Base-by-base conservation (phyloP, 2,113 vertebrate genomes). In the Gobio gobio region DNA sequence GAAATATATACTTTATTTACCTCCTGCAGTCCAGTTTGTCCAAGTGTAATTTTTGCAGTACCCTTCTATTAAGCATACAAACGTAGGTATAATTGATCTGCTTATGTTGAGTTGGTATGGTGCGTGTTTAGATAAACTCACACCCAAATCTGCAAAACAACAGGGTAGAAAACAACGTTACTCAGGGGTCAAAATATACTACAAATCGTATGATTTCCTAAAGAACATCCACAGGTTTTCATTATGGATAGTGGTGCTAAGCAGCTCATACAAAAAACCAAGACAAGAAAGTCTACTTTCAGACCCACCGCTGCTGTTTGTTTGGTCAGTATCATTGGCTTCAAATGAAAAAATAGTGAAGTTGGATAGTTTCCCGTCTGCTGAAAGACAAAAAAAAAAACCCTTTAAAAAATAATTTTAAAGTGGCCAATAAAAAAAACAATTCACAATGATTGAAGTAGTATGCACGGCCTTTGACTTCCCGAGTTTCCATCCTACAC, bases 61-160 rank as follows among this genome's bases (percentile, higher is more conserved):
- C 10, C 73, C 63, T 0, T n/a, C 18, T 24, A 85, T 5, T 9
- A 87, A n/a, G 24, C 70, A 85, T 26, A 85, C 16, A 24, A n/a
- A 6, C 5, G 0, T 2, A 12, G 9, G 16, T 0, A 2, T 0
- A 16, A 0, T 0, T 0, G 24, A 0, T 72, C 86, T 87, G 78
- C 40, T 82, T 45, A 87, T 43, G 6, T 7, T 51, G 26, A 87
- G 63, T 4, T 16, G 0, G 26, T 40, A 49, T 16, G 7, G 0
- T 0, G 2, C 12, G 10, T 18, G 0, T 43, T 45, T 54, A 20
- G 13, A 36, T 16, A 87, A 63, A 84, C 2, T 13, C 36, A 85
- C 49, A 8, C 72, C 78, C 2, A 0, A 14, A 0, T 54, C 20
- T 47, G 58, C 12, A 75, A 68, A 82, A 10, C 26, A 82, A 45